Conservation (phyloP, 1,140 invertebrate species). For the Psix sp. region DNA sequence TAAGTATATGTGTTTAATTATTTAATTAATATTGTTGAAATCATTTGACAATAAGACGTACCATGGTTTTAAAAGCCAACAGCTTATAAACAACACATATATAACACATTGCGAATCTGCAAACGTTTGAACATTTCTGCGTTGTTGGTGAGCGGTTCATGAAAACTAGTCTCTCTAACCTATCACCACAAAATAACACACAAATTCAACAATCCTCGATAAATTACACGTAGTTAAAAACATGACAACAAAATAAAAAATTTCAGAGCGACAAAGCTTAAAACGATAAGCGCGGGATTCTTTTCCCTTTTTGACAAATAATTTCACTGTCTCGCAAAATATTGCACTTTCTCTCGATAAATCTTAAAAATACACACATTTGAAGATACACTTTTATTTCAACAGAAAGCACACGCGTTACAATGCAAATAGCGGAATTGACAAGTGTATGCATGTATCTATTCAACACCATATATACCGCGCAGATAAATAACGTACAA, state of each 20-base stretch:
- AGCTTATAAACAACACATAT: constrained; percentile 16
- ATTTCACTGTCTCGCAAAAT: background rate
- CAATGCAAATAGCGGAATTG: constrained; percentile 37
- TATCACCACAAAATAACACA: constrained; percentile 14
- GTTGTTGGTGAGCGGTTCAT: constrained; percentile 12
- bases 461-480: constrained; percentile 44
- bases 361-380: background rate
- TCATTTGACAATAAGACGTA: constrained; percentile 21
- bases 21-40: too few species aligned
- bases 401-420: constrained; percentile 23
- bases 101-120: background rate
- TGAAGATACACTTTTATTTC: constrained; percentile 18
- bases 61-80: constrained; percentile 8
- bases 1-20: too few species aligned
- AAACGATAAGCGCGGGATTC: constrained; percentile 45
- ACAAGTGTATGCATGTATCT: constrained; percentile 48
- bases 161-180: constrained; percentile 10
- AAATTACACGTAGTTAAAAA: constrained; percentile 6
- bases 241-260: constrained; percentile 34
- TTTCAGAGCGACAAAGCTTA: constrained; percentile 16
- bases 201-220: constrained; percentile 3
- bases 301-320: background rate
- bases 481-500: constrained; percentile 54
- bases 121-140: constrained; percentile 12
- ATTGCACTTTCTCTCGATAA: background rate